These are phyloP conservation scores for Malurus cyaneus DNA, from an alignment of 2,113 vertebrate species.

Conservation along the genomic window DNA sequence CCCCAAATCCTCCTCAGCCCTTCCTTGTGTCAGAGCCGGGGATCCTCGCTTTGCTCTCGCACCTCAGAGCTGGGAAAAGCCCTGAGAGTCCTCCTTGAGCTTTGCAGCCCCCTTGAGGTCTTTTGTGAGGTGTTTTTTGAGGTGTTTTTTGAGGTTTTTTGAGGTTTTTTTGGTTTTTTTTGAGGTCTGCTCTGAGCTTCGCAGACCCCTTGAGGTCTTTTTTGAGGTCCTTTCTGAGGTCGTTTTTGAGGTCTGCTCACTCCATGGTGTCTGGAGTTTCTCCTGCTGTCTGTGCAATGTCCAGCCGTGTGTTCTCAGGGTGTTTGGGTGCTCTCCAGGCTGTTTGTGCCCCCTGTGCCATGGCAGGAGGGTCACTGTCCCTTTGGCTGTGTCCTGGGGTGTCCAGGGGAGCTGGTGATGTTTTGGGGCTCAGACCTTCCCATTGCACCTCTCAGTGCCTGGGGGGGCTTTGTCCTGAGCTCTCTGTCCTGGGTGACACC, in stretches of 20 bases:
- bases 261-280: fast-evolving
- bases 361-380: background rate
- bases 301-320: background rate
- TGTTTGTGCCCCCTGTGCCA: fast-evolving
- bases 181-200: too few species aligned
- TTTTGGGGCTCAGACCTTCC: background rate
- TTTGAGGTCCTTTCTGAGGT: background rate
- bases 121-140: too few species aligned
- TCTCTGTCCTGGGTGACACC: background rate
- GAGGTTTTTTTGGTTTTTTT: too few species aligned
- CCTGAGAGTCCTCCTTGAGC: background rate
- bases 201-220: too few species aligned
- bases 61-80: background rate
- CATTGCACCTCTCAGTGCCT: fast-evolving
- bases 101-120: too few species aligned
- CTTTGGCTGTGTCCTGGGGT: background rate
- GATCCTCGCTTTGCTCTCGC: background rate
- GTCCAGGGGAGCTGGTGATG: background rate
- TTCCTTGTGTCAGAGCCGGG: background rate
- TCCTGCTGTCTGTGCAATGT: background rate
- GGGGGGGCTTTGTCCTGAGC: fast-evolving
- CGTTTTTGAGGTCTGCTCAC: background rate
- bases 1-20: fast-evolving
- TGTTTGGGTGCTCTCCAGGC: fast-evolving
- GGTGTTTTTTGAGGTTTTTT: too few species aligned